Base-by-base conservation (phyloP, 2,888 invertebrate species). In the Lasioglossum vierecki region DNA sequence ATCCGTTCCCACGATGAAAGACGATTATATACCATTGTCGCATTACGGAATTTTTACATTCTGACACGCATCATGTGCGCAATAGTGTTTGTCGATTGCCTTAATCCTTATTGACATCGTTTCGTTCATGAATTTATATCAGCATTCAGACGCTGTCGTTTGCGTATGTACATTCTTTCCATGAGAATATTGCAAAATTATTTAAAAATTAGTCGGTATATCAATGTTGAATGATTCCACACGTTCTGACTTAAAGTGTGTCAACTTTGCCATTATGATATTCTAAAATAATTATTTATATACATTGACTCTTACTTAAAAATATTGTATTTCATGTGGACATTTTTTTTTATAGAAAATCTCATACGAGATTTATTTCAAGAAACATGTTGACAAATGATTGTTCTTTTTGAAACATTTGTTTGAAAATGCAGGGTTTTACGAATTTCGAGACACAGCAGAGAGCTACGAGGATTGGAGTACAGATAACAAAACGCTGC, bases 1-100 rank as follows among this genome's bases (percentile, higher is more conserved):
- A 88, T 88, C 84, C 80, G 53, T 30, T 72, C 22, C 30, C 8
- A 49, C 57, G 80, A 46, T 39, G 72, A 84, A 70, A 76, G 73
- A 73, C 75, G 26, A 41, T 70, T 49, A 72, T 73, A 35, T 60
- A n/a, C 49, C 35, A 49, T 60, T 83, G 66, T 75, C 35, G 66
- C 74, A 53, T 76, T 49, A 63, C 41, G 74, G 30, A 57, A 63
- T 84, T 85, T 77, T 73, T 53, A 44, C 66, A 44, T 22, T 26
- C 66, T 30, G 15, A 41, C 46, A 13, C 22, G n/a, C n/a, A 13
- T 75, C 70, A 57, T 71, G 46, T 66, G 41, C 49, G 39, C 53
- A 30, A 11, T 80, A 63, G 70, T 70, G 41, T 75, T 66, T 66
- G 13, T 11, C 44, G 74, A 57, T 39, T 71, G 26, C 5, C 8